Evolutionary conservation across 2,113 vertebrate species (phyloP).

Genomic region (Dryoscopus gambensis): DNA sequence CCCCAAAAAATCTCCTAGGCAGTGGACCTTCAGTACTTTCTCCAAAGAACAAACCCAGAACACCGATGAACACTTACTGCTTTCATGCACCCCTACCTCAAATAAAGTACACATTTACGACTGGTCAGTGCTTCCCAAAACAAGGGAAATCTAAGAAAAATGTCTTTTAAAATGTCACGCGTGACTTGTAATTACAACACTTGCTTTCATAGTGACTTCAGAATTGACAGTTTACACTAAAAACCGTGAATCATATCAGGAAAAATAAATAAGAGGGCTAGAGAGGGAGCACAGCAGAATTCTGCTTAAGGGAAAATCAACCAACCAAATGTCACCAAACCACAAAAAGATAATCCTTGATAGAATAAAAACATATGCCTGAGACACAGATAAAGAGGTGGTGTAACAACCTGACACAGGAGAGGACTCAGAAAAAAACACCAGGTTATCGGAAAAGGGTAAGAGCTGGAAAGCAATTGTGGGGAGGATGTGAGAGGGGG

Average conservation of each 20-base stretch:
- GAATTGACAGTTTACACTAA: background rate
- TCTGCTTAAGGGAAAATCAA: background rate
- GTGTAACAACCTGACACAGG: background rate
- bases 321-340: background rate
- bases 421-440: background rate
- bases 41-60: background rate
- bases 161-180: background rate
- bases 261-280: background rate
- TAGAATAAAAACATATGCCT: background rate
- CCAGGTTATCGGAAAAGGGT: background rate
- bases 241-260: background rate
- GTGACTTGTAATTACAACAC: background rate
- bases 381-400: background rate
- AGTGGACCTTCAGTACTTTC: background rate
- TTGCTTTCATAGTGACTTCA: background rate
- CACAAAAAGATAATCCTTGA: background rate
- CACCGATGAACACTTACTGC: background rate
- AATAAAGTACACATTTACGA: background rate
- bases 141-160: background rate
- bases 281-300: background rate
- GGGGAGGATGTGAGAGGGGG: accelerated
- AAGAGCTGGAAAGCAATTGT: background rate
- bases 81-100: accelerated
- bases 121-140: background rate
- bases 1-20: background rate